These are phyloP conservation scores for Lochmaea crataegi DNA, from an alignment of 2,888 invertebrate genomes.

Conservation along the genomic window DNA sequence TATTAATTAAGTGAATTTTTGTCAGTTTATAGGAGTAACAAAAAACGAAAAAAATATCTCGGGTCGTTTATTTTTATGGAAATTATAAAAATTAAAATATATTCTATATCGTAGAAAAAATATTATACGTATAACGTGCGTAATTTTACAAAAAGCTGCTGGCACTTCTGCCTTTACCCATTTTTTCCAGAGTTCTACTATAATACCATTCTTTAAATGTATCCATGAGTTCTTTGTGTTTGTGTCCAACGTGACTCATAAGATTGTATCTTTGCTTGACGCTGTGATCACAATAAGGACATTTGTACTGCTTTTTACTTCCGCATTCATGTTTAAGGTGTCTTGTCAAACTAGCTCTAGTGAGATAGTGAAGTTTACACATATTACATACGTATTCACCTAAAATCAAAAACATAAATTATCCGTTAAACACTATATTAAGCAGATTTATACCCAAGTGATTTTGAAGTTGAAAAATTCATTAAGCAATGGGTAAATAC, in stretches of 20 bases:
- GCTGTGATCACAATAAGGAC: conserved; percentile 50
- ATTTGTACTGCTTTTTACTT: conserved; percentile 65
- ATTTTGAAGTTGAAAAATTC: no score
- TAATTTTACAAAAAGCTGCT: background rate
- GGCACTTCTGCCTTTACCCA: background rate
- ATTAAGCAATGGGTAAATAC: no score
- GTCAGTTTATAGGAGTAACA: no score
- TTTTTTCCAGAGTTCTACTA: background rate
- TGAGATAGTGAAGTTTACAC: conserved; percentile 12
- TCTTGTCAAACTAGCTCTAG: conserved; percentile 16
- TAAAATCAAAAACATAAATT: conserved; percentile 7
- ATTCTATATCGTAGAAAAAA: no score
- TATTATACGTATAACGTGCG: no score
- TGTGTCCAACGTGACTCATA: conserved; percentile 24
- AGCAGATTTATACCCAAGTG: background rate
- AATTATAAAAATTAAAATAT: no score
- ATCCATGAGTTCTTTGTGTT: conserved; percentile 8
- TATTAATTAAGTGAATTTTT: no score
- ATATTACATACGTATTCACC: conserved; percentile 9
- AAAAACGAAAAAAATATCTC: no score
- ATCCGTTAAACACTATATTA: background rate
- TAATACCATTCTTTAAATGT: conserved; percentile 21
- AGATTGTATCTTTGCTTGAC: conserved; percentile 29
- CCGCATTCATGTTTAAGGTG: conserved; percentile 64
- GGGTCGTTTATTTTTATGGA: no score